Evolutionary conservation across 2,797 vertebrate genomes (phyloP).

Genomic region (Parambassis ranga): DNA sequence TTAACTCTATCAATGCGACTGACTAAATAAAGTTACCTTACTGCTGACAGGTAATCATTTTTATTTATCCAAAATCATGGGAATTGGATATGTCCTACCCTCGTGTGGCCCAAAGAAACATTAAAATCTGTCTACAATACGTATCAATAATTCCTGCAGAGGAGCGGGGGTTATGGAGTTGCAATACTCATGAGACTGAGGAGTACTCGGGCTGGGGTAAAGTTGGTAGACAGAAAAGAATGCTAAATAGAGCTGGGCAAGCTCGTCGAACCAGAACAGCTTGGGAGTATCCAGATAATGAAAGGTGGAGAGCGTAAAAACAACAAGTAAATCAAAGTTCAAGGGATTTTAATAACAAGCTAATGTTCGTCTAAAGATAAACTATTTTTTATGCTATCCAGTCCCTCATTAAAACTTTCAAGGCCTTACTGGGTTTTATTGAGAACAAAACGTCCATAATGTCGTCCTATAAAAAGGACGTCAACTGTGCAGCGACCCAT

Average conservation of each 20-base stretch:
- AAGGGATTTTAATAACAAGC: no score
- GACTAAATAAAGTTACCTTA: constrained; percentile 15
- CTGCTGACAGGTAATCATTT: constrained; percentile 4
- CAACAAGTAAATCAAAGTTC: no score
- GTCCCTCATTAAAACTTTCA: not conserved
- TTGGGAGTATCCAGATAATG: not conserved
- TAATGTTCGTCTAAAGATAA: no score
- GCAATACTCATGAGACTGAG: no score
- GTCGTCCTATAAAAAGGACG: no score
- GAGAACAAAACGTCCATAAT: no score
- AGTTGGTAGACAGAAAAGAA: not conserved
- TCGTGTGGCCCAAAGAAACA: constrained; percentile 43
- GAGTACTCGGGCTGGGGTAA: no score
- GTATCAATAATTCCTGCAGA: no score
- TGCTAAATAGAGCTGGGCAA: not conserved
- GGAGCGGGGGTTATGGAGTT: no score
- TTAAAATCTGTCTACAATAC: not conserved
- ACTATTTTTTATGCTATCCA: not conserved
- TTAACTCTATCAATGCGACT: not conserved
- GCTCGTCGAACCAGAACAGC: constrained; percentile 4
- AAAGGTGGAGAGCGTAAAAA: not conserved
- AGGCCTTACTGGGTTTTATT: not conserved
- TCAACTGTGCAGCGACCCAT: not conserved
- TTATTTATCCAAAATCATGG: not conserved
- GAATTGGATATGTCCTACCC: constrained; percentile 41